Conservation (phyloP, 2,113 vertebrate species). For the Elephas maximus region DNA sequence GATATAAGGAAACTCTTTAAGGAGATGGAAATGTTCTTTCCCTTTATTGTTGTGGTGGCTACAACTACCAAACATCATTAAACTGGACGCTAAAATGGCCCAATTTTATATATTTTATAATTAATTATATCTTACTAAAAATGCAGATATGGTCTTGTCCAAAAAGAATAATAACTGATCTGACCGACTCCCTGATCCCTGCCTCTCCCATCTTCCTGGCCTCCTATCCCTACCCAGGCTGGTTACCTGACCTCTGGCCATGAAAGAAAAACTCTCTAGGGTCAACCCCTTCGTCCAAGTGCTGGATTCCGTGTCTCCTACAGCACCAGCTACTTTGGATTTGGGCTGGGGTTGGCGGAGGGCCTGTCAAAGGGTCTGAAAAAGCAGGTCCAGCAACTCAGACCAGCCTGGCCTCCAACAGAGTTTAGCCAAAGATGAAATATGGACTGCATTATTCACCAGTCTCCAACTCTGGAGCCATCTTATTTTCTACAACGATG, state of each 20-base stretch:
- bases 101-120: background rate
- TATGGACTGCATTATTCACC: background rate
- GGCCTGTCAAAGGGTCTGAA: background rate
- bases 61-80: background rate
- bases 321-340: background rate
- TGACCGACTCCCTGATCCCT: no score
- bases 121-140: slow-evolving; percentile 22
- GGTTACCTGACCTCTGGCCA: background rate
- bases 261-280: background rate
- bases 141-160: background rate
- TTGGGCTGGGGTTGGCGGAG: background rate
- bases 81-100: background rate
- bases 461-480: background rate
- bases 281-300: background rate
- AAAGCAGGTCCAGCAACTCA: background rate
- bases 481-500: background rate
- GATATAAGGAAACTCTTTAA: background rate
- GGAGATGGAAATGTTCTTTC: background rate
- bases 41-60: background rate
- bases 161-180: background rate
- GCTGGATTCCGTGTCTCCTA: background rate
- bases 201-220: background rate
- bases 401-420: rapidly evolving
- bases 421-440: background rate
- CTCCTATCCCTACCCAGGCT: background rate